Evolutionary conservation across 2,113 vertebrate genomes (phyloP).

Genomic region (Microcebus murinus): DNA sequence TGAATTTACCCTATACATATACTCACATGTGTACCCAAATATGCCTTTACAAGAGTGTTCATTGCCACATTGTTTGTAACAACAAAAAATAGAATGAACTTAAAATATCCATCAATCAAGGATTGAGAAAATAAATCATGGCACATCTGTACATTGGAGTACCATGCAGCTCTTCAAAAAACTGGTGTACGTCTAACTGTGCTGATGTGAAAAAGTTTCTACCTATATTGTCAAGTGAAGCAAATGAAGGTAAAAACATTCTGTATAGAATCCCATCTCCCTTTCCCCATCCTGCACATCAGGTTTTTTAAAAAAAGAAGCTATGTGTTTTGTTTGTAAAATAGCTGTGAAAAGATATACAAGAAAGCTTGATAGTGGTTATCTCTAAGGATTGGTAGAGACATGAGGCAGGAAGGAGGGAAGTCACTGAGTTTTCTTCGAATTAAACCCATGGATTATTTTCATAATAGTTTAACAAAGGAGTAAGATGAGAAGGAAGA

Average conservation of each 20-base stretch:
- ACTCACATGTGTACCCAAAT: not conserved
- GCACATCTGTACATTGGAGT: not conserved
- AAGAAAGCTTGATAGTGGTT: not conserved
- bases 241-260: not conserved
- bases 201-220: not conserved
- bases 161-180: not conserved
- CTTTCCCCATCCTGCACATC: too few species aligned
- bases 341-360: not conserved
- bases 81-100: not conserved
- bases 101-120: not conserved
- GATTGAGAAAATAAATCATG: not conserved
- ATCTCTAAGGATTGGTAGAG: not conserved
- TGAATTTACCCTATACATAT: not conserved
- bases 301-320: not conserved
- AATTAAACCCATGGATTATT: not conserved
- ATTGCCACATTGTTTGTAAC: not conserved
- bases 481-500: not conserved
- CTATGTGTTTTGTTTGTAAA: not conserved
- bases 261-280: not conserved
- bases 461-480: not conserved
- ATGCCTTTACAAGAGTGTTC: not conserved
- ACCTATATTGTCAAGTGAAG: not conserved
- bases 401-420: not conserved
- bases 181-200: too few species aligned
- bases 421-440: not conserved